Conservation (phyloP, 1,140 invertebrate genomes). For the Macrotrachela quadricornifera region DNA sequence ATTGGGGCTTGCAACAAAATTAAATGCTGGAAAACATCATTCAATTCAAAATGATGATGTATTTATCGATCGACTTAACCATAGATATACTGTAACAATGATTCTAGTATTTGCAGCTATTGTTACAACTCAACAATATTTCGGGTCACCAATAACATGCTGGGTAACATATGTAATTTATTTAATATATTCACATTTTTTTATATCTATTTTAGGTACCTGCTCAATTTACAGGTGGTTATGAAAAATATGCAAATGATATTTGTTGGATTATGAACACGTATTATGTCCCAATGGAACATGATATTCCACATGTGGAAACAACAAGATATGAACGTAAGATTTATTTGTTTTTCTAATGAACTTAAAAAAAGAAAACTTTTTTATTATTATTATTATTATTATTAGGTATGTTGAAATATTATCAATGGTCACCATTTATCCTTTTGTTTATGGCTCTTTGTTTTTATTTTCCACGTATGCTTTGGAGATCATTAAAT, state of each 20-base stretch:
- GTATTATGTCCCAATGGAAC: constrained; percentile 10
- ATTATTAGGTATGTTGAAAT: constrained; percentile 19
- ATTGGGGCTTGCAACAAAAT: too few relatives aligned
- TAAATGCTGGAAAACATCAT: neutral
- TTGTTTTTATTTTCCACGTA: constrained; percentile 36
- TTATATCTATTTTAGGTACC: constrained; percentile 13
- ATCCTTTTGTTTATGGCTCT: constrained; percentile 35
- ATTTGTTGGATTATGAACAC: constrained; percentile 17
- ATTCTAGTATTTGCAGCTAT: constrained; percentile 34
- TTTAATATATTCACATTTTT: neutral
- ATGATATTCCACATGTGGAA: constrained; percentile 17
- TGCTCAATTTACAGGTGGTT: constrained; percentile 29
- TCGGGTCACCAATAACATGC: constrained; percentile 36
- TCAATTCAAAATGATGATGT: constrained; percentile 31
- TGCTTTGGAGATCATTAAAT: constrained; percentile 27
- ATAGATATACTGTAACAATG: constrained; percentile 34
- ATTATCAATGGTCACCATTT: constrained; percentile 39
- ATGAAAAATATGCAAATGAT: constrained; percentile 31
- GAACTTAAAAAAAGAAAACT: neutral
- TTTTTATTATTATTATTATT: neutral
- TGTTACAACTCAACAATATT: constrained; percentile 35
- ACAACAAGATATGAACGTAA: constrained; percentile 17
- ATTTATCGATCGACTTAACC: constrained; percentile 35
- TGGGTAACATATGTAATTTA: constrained; percentile 12
- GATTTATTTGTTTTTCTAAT: constrained; percentile 5